Conservation (phyloP, 2,797 vertebrate genomes). For the Pachyuromys duprasi region DNA sequence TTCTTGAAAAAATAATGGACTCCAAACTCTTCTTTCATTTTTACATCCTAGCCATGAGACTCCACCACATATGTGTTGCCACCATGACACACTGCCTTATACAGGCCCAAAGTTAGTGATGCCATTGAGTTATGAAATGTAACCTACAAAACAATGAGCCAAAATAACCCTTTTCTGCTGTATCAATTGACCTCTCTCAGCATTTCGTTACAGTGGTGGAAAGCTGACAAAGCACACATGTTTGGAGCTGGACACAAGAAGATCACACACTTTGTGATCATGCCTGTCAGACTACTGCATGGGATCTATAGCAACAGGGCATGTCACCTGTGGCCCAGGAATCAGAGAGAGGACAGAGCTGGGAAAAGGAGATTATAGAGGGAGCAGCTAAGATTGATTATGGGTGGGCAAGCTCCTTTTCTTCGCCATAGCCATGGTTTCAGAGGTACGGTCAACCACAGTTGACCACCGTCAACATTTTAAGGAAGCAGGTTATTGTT, state of each 20-base stretch:
- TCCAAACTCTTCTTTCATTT: background rate
- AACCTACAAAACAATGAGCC: background rate
- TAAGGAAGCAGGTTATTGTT: background rate
- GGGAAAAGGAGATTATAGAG: background rate
- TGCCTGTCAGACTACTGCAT: background rate
- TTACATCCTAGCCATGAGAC: background rate
- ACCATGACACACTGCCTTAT: too few relatives aligned
- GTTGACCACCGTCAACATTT: background rate
- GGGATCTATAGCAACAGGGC: background rate
- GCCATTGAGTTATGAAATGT: background rate
- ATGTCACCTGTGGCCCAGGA: background rate
- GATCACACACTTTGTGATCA: background rate
- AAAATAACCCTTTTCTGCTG: background rate
- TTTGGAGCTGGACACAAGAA: background rate
- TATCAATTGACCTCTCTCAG: background rate
- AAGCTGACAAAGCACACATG: background rate
- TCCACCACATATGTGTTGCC: background rate
- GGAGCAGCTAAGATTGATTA: background rate
- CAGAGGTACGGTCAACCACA: background rate
- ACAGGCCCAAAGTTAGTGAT: background rate
- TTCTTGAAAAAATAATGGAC: background rate
- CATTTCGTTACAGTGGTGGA: background rate
- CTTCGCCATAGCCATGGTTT: background rate
- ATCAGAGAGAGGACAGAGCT: background rate
- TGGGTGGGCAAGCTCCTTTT: background rate